Evolutionary conservation across 2,888 invertebrate genomes (phyloP).

Genomic region (Empis livida): DNA sequence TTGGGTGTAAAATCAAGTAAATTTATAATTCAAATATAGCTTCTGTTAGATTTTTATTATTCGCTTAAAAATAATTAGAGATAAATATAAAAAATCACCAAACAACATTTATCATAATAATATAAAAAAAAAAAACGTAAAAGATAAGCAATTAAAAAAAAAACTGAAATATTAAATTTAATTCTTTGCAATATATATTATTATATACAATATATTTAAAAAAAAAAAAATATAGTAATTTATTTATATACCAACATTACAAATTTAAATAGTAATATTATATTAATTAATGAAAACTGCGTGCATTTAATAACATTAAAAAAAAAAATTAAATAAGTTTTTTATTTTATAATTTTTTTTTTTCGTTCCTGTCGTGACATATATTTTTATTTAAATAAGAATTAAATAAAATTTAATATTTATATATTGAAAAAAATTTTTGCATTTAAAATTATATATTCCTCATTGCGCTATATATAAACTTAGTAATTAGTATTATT

Average conservation of each 20-base stretch:
- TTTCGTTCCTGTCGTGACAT: no score
- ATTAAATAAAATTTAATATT: background rate
- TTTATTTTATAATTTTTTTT: no score
- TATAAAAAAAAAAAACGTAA: background rate
- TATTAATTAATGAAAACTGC: background rate
- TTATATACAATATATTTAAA: background rate
- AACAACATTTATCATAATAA: background rate
- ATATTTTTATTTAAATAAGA: no score
- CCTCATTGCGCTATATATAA: background rate
- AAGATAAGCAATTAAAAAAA: background rate
- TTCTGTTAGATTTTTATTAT: background rate
- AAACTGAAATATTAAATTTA: no score
- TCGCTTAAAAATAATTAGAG: background rate
- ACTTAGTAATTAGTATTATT: background rate
- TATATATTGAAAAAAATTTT: background rate
- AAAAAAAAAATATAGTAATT: background rate
- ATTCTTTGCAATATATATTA: background rate
- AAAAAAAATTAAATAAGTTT: background rate
- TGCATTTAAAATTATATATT: background rate
- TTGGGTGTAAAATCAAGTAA: no score
- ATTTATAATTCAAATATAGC: background rate
- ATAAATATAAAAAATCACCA: no score
- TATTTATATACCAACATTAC: constrained; percentile 1
- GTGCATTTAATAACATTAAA: background rate
- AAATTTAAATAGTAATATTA: background rate